A percentile compares a stretch with the other conserved stretches of the same genome.
Evolutionary conservation across 1,140 invertebrate species (phyloP).

Genomic region (Vanessa atalanta): DNA sequence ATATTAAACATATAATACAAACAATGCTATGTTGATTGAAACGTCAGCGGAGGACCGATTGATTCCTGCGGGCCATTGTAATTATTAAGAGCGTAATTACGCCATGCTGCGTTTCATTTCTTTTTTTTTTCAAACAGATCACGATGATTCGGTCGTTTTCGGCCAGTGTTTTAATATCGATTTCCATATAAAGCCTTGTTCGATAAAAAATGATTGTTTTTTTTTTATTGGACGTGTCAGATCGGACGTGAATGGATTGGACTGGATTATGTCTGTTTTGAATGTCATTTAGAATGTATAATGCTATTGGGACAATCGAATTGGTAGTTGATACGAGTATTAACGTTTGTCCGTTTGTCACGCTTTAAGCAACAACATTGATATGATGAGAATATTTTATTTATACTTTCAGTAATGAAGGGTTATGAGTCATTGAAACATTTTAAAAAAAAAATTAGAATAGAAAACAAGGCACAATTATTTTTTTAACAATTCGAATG

Average conservation of each 20-base stretch:
- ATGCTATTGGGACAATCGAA: slow-evolving; percentile 22
- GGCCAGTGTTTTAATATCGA: slow-evolving; percentile 54
- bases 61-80: slow-evolving; percentile 45
- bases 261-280: slow-evolving; percentile 36
- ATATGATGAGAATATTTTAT: not conserved
- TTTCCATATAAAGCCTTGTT: slow-evolving; percentile 45
- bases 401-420: no score
- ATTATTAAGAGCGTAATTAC: slow-evolving; percentile 52
- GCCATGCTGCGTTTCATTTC: slow-evolving; percentile 48
- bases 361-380: not conserved
- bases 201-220: slow-evolving; percentile 46
- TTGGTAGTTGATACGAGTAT: slow-evolving; percentile 29
- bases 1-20: slow-evolving; percentile 75
- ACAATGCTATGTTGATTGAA: slow-evolving; percentile 75
- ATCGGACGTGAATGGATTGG: slow-evolving; percentile 36
- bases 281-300: slow-evolving; percentile 24
- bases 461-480: no score
- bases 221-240: slow-evolving; percentile 30
- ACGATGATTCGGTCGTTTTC: slow-evolving; percentile 51
- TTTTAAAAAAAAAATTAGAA: no score
- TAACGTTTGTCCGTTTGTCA: slow-evolving; percentile 18
- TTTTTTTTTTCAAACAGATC: slow-evolving; percentile 42
- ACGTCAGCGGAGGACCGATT: slow-evolving; percentile 64
- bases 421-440: no score
- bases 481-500: no score